Percentiles rank a stretch among this genome's conserved stretches.
Evolutionary conservation across 2,888 invertebrate genomes (phyloP).

Genomic region (Tryphoninae sp.): DNA sequence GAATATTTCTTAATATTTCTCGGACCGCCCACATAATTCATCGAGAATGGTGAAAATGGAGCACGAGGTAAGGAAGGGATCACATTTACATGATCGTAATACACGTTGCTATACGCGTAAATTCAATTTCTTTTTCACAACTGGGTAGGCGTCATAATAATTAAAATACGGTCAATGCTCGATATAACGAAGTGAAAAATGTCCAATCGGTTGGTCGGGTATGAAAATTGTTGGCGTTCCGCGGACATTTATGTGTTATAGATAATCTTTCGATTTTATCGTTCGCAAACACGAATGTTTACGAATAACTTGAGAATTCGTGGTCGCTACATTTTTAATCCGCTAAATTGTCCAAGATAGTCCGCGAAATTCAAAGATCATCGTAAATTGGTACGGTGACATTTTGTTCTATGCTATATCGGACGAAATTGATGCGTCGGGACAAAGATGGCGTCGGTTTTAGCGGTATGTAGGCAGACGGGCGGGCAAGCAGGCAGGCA

Average conservation of each 20-base stretch:
- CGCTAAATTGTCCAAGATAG: neutral
- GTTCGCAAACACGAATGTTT: neutral
- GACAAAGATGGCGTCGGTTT: neutral
- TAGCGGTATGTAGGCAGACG: neutral
- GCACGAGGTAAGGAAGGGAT: slow-evolving; percentile 74
- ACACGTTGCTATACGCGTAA: neutral
- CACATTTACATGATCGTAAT: slow-evolving; percentile 1
- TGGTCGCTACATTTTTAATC: neutral
- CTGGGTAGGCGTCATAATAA: neutral
- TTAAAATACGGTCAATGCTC: neutral
- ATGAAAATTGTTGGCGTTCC: neutral
- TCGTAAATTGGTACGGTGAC: neutral
- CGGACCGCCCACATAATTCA: slow-evolving; percentile 47
- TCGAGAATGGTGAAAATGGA: slow-evolving; percentile 80
- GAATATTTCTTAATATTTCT: slow-evolving; percentile 18
- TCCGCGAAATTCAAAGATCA: neutral
- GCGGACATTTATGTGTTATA: neutral
- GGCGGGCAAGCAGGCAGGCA: too few species aligned
- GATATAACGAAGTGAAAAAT: neutral
- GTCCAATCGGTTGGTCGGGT: neutral
- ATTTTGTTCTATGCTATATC: too few species aligned
- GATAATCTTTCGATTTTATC: neutral
- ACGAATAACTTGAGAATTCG: too few species aligned
- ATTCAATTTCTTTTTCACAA: neutral
- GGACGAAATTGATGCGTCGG: neutral